Evolutionary conservation across 2,888 invertebrate species (phyloP), one percentile per base, ranked within the genome.

Genomic region (Eristalis arbustorum): DNA sequence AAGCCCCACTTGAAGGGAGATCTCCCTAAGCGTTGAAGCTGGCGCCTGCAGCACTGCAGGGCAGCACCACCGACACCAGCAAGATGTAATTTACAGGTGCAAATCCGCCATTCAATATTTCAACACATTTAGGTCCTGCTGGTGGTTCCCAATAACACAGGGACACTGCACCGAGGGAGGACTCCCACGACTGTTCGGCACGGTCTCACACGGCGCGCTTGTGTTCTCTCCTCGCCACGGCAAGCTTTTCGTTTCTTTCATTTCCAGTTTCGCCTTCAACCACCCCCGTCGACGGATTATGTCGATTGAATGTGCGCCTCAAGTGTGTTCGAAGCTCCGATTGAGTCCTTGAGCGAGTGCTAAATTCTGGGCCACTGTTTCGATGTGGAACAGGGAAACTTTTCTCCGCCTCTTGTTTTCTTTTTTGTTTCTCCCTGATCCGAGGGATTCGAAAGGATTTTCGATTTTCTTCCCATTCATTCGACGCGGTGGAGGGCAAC

Each of bases 71-170:
- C 31, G 69, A 71, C 76, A 68, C 69, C 64, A 28, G 56, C 59
- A 59, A 81, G 77, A 67, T 68, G 83, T 75, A 79, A 87, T 83
- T 87, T 87, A 83, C 74, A 83, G 72, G 83, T 87, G 87, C 75
- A 87, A 87, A 83, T 87, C 83, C 79, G 67, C 83, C 78, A 87
- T 83, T 87, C 87, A 87, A 83, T 83, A 87, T 87, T 83, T 83
- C 87, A 87, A 74, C 77, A 79, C 79, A 83, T 83, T 85, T 73
- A 79, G 68, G 59, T 63, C 37, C 61, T 56, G 79, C 73, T 68
- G 34, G 14, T 73, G 40, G n/a, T 28, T 56, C 28, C 22, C 59
- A 67, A 59, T 73, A 62, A 23, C 11, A 18, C 49, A 66, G n/a
- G 40, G 63, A 66, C 61, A 75, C 62, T 49, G 49, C 49, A 49